A percentile compares a stretch with the other conserved stretches of the same genome.
These are phyloP conservation scores for Nothobranchius kuhntae DNA, from an alignment of 2,113 vertebrate species.

Conservation along the genomic window DNA sequence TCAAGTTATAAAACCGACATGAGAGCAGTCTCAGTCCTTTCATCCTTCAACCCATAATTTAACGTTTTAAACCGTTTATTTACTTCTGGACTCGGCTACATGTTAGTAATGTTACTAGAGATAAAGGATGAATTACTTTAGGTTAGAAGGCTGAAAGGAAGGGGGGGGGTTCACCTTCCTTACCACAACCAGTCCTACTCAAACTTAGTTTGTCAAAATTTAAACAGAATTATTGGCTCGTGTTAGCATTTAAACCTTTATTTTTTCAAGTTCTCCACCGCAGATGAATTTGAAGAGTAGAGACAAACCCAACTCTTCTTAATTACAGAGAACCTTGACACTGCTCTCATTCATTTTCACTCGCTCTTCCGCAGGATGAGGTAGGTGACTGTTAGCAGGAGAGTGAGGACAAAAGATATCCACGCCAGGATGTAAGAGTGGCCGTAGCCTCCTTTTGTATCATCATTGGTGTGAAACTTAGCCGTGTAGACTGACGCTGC, in stretches of 20 bases:
- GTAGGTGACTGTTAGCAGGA: constrained; percentile 91
- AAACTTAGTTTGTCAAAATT: constrained; percentile 24
- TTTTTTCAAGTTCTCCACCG: constrained; percentile 4
- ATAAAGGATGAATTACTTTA: too few relatives aligned
- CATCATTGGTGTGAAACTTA: constrained; percentile 74
- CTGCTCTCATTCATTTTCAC: constrained; percentile 23
- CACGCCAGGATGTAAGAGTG: constrained; percentile 93
- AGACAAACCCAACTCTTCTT: constrained; percentile 1
- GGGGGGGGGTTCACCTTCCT: background rate
- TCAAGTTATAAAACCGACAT: too few relatives aligned
- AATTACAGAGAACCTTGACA: background rate
- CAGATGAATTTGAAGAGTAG: constrained; percentile 10
- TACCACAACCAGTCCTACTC: background rate
- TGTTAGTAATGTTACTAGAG: too few relatives aligned
- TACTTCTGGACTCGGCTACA: background rate
- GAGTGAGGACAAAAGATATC: constrained; percentile 89
- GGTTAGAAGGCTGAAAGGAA: too few relatives aligned
- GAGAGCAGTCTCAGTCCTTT: too few relatives aligned
- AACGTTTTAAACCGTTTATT: background rate
- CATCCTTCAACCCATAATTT: too few relatives aligned
- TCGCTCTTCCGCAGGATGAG: constrained; percentile 87
- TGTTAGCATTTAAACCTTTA: constrained; percentile 29
- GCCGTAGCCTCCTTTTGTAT: constrained; percentile 81
- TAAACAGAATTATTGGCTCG: constrained; percentile 44
- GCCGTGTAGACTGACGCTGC: constrained; percentile 91